Base-by-base conservation (phyloP, 2,797 vertebrate species). In the Sciurus carolinensis region DNA sequence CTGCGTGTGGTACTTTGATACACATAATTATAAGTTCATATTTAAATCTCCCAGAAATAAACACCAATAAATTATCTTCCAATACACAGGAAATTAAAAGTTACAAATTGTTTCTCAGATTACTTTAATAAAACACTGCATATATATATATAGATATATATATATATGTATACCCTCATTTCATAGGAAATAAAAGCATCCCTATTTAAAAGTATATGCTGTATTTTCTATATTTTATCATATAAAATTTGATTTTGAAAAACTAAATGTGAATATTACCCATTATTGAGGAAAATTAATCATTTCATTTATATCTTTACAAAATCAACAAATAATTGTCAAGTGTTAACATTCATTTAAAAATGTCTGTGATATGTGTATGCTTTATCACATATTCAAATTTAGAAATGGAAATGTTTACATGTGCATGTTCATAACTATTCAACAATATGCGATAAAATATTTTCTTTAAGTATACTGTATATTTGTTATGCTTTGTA, bases 211-310 rank as follows among this genome's bases (percentile, higher is more conserved):
- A 76, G 39, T 72, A 0, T 67, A 72, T 67, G 80, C 52, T 28
- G 3, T 39, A 18, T 50, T 82, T 52, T 85, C 57, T 39, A 54
- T 42, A 72, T n/a, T 57, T 17, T 5, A 59, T 79, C 39, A 88
- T 36, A 30, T 3, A 79, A 79, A 75, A 33, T 93, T 76, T 83
- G 30, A 80, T 62, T 94, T 87, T 36, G 18, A 88, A 90, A 87
- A 83, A 83, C 33, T 54, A 80, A 54, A 67, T 69, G 7, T 77
- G 3, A 85, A 39, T 72, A 77, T 76, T 90, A 1, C 62, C n/a
- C 11, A 42, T 39, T 67, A n/a, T 57, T 77, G 6, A 20, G 77
- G 10, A 76, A 73, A 39, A 11, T 33, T 42, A 82, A 36, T 44
- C 7, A 81, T 18, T 94, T 47, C 11, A 66, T n/a, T 75, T 87